Evolutionary conservation across 2,113 vertebrate species (phyloP).

Genomic region (Myrmophylax atrothorax): DNA sequence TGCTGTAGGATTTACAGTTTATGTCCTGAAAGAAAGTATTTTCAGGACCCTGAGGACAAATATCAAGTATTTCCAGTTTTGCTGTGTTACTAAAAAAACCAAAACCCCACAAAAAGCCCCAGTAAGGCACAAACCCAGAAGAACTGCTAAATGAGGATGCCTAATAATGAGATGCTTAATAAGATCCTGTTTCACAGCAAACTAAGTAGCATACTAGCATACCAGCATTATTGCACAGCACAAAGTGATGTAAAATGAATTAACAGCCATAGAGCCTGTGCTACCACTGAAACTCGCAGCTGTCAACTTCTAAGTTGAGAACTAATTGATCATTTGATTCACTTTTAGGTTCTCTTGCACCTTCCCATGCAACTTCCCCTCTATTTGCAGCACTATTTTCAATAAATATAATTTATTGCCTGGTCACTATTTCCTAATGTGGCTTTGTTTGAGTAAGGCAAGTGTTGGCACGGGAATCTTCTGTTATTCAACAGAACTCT

Average conservation of each 20-base stretch:
- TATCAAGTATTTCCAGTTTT: slow-evolving; percentile 21
- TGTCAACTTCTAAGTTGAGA: slow-evolving; percentile 35
- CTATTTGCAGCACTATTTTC: slow-evolving; percentile 22
- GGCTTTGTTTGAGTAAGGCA: slow-evolving; percentile 53
- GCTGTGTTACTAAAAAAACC: neutral
- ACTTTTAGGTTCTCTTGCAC: slow-evolving; percentile 19
- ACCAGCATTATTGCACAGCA: neutral
- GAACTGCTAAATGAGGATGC: neutral
- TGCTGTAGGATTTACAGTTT: slow-evolving; percentile 64
- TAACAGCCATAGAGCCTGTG: neutral
- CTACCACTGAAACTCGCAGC: neutral
- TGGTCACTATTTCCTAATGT: neutral
- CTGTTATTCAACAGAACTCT: slow-evolving; percentile 20
- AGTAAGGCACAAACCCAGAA: neutral
- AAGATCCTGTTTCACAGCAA: neutral
- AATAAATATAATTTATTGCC: slow-evolving; percentile 17
- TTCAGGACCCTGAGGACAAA: slow-evolving; percentile 9
- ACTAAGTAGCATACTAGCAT: slow-evolving; percentile 41
- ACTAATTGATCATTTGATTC: slow-evolving; percentile 55
- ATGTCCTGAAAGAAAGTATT: slow-evolving; percentile 47
- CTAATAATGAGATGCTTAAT: slow-evolving; percentile 17
- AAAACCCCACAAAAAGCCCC: neutral
- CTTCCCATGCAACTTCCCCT: slow-evolving; percentile 41
- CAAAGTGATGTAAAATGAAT: slow-evolving; percentile 2
- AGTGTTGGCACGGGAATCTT: slow-evolving; percentile 10